Conservation (phyloP, 92 coral and sea anemone genomes). For the Scolanthus callimorphus region DNA sequence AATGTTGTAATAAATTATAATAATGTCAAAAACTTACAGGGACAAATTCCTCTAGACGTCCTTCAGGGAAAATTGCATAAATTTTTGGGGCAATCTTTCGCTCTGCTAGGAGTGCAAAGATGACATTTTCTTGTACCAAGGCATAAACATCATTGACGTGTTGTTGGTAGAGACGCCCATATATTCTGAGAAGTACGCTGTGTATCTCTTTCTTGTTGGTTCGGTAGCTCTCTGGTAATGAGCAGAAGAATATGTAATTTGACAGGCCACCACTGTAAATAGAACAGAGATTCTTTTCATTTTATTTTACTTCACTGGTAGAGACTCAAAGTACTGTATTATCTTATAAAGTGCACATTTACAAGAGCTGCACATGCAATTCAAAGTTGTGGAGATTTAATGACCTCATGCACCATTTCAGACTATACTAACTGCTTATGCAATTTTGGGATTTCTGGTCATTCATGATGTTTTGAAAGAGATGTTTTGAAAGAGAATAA, state of each 20-base stretch:
- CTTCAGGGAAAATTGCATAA: slow-evolving; percentile 90
- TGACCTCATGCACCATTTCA: too few relatives aligned
- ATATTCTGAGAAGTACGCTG: slow-evolving; percentile 70
- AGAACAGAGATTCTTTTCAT: too few relatives aligned
- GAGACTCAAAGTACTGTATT: too few relatives aligned
- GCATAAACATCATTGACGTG: slow-evolving; percentile 46
- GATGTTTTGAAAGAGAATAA: too few relatives aligned
- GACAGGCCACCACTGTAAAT: slow-evolving; percentile 79
- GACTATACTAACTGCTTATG: too few relatives aligned
- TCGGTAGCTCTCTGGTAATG: slow-evolving; percentile 56
- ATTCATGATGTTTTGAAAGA: too few relatives aligned
- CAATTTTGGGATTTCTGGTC: too few relatives aligned
- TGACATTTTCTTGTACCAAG: slow-evolving; percentile 63
- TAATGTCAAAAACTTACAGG: slow-evolving; percentile 35
- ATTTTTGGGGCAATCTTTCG: slow-evolving; percentile 76
- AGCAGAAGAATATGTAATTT: slow-evolving; percentile 78
- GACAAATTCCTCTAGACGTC: slow-evolving; percentile 76
- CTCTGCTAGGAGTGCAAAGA: slow-evolving; percentile 83
- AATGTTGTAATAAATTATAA: background rate
- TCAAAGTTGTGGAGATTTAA: too few relatives aligned
- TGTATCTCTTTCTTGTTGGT: slow-evolving; percentile 31
- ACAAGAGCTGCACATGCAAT: too few relatives aligned
- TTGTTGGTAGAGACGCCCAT: slow-evolving; percentile 65
- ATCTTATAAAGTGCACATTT: too few relatives aligned
- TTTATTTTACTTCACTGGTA: too few relatives aligned